phyloP scores from a whole-genome alignment of 2,113 vertebrate species.

The Lucifuga dentata region DNA sequence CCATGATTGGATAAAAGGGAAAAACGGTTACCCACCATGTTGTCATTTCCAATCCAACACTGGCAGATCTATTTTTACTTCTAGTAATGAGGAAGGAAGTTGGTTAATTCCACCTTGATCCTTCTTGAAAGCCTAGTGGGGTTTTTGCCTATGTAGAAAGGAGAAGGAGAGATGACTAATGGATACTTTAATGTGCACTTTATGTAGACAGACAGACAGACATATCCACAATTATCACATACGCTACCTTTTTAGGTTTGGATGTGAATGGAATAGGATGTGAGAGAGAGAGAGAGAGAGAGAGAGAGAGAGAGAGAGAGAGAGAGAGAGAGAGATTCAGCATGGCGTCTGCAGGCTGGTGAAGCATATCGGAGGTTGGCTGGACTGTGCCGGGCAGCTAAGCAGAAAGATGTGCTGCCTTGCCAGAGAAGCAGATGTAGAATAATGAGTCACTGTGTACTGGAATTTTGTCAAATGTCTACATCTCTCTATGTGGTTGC shows the following conservation, averaged over 20 bases:
- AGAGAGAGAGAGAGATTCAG: constrained; percentile 54
- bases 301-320: constrained; percentile 29
- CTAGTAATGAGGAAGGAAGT: constrained; percentile 75
- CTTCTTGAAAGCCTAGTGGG: constrained; percentile 67
- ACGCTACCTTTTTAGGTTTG: too few species aligned
- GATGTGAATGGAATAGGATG: too few species aligned
- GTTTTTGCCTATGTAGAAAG: constrained; percentile 50
- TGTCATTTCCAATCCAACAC: constrained; percentile 73
- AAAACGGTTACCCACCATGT: constrained; percentile 68
- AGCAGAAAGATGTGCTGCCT: constrained; percentile 56
- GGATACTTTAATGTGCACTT: constrained; percentile 69
- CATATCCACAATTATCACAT: too few species aligned
- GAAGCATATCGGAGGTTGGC: constrained; percentile 58
- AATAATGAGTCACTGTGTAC: constrained; percentile 67
- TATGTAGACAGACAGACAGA: too few species aligned
- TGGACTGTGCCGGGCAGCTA: constrained; percentile 60
- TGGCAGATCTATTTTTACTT: constrained; percentile 78
- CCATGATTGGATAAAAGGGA: constrained; percentile 75
- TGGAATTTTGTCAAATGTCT: constrained; percentile 66
- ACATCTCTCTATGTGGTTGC: constrained; percentile 54
- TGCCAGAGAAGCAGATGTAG: constrained; percentile 68
- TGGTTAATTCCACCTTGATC: constrained; percentile 76
- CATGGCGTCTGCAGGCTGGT: constrained; percentile 51
- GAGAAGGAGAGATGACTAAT: constrained; percentile 56
- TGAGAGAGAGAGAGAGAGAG: constrained; percentile 17